Evolutionary conservation across 2,888 invertebrate genomes (phyloP).

Genomic region (Criorhina ranunculi): DNA sequence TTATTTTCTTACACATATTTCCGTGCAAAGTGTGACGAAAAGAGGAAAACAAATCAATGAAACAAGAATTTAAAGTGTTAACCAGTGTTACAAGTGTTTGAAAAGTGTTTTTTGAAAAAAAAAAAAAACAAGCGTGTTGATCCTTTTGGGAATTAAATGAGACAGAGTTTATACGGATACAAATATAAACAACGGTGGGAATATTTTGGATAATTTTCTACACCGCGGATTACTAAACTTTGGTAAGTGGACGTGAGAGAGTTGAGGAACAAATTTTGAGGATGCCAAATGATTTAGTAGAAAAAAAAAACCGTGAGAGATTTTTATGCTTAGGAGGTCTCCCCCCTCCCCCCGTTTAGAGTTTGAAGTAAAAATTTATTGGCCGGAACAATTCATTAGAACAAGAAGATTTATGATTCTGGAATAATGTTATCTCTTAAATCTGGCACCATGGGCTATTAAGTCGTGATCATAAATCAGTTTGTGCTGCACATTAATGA

Average conservation of each 20-base stretch:
- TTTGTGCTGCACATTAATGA: too few relatives aligned
- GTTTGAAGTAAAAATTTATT: constrained; percentile 8
- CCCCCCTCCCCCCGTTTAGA: not conserved
- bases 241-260: constrained; percentile 15
- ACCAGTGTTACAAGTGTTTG: constrained; percentile 27
- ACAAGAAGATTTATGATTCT: not conserved
- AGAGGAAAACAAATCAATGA: constrained; percentile 3
- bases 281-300: not conserved
- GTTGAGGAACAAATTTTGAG: not conserved
- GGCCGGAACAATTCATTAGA: not conserved
- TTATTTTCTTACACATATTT: not conserved
- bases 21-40: not conserved
- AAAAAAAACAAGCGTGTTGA: not conserved
- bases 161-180: constrained; percentile 32
- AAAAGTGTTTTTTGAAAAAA: constrained; percentile 24
- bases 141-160: constrained; percentile 30
- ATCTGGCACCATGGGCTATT: not conserved
- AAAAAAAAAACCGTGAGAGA: not conserved
- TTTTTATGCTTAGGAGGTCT: not conserved
- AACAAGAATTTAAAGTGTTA: constrained; percentile 27
- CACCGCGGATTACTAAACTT: constrained; percentile 2
- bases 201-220: constrained; percentile 58
- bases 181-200: constrained; percentile 27
- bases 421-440: too few relatives aligned
- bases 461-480: not conserved